Evolutionary conservation across 2,797 vertebrate genomes (phyloP), one percentile per base, ranked within the genome.

Genomic region (Anguilla pacifica): DNA sequence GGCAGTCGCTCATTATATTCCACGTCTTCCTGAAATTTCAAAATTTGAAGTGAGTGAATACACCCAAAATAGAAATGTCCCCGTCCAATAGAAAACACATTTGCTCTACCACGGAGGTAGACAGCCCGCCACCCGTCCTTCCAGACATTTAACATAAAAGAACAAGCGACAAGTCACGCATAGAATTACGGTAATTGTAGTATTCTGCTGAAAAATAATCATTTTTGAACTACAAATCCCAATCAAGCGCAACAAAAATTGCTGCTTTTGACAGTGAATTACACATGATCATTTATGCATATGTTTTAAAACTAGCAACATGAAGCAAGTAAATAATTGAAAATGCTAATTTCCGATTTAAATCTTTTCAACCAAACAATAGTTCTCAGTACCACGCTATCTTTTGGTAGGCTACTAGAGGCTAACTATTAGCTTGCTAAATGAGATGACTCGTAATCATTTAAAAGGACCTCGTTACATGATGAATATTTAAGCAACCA

Each of bases 181-280:
- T 11, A 61, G 82, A 46, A 82, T 28, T 31, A 87, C 57, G 87
- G 89, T 87, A 82, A 88, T 79, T 85, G 59, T 74, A 90, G 89
- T 88, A 22, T n/a, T 17, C 15, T 7, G 39, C 10, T 43, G 1
- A 25, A 13, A 43, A 61, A 11, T 3, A 3, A n/a, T 0, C 19
- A 5, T 7, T 85, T 39, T 43, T 1, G 13, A 77, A 84, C 87
- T 87, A 74, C 87, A 84, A 87, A 57, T 87, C 82, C 82, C 82
- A 39, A 19, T 46, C 15, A n/a, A 31, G n/a, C 13, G 28, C 25
- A 83, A 28, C 10, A 59, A 59, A 59, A 55, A 19, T 19, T 28
- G 39, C 51, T 49, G 51, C 9, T 11, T 84, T 84, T 84, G 46
- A 25, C 61, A 31, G 67, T 28, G 49, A 85, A 67, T 46, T 87